A percentile compares a stretch with the other conserved stretches of the same genome.
These are phyloP conservation scores for Corydoras sp. DNA, from an alignment of 2,113 vertebrate species.

Conservation along the genomic window DNA sequence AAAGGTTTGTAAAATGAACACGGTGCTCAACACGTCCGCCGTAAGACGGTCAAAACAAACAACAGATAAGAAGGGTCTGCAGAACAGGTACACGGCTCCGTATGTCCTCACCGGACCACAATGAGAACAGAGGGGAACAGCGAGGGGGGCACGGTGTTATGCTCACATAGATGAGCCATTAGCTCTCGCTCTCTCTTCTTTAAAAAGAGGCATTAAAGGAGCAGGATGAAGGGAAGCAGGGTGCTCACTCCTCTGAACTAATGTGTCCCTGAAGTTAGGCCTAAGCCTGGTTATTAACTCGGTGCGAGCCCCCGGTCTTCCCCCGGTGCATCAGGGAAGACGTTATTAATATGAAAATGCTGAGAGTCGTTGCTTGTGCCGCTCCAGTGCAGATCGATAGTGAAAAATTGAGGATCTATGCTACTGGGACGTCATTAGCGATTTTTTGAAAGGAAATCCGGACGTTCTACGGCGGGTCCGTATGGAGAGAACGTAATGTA, in stretches of 20 bases:
- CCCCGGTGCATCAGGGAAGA: slow-evolving; percentile 29
- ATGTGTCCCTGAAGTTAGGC: slow-evolving; percentile 74
- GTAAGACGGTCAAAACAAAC: slow-evolving; percentile 67
- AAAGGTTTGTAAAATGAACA: slow-evolving; percentile 59
- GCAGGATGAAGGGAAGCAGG: not conserved
- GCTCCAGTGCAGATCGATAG: slow-evolving; percentile 51
- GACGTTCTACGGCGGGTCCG: slow-evolving; percentile 1
- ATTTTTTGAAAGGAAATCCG: slow-evolving; percentile 31
- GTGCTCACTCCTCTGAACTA: slow-evolving; percentile 55
- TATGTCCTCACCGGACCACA: slow-evolving; percentile 56
- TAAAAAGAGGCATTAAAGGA: slow-evolving; percentile 1
- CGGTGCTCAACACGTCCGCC: slow-evolving; percentile 62
- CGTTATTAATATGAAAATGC: slow-evolving; percentile 53
- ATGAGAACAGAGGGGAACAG: slow-evolving; percentile 49
- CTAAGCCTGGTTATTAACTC: slow-evolving; percentile 74
- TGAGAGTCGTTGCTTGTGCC: slow-evolving; percentile 52
- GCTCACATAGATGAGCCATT: slow-evolving; percentile 59
- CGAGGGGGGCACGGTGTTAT: slow-evolving; percentile 53
- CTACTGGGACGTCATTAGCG: slow-evolving; percentile 63
- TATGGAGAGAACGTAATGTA: no score
- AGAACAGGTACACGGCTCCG: slow-evolving; percentile 57
- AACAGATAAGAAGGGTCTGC: slow-evolving; percentile 61
- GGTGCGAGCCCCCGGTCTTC: slow-evolving; percentile 43
- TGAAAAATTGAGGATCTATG: slow-evolving; percentile 53
- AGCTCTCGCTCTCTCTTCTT: slow-evolving; percentile 39